Base-by-base conservation (phyloP, 2,797 vertebrate genomes). In the Gymnoscopelus microlampas region DNA sequence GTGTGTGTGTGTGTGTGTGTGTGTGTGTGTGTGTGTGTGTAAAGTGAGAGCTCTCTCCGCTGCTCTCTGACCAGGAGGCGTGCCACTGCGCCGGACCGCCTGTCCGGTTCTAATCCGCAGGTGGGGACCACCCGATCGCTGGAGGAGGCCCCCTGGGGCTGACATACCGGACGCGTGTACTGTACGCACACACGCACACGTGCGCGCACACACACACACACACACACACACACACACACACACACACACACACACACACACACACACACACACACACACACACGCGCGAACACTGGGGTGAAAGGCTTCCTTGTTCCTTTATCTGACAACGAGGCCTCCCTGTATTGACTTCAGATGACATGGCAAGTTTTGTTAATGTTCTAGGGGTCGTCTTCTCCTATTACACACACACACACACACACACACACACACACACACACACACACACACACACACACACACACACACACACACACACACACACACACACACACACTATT, bases 41-140 rank as follows among this genome's bases (percentile, higher is more conserved):
- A 29, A 29, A 29, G 39, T 44, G 39, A 7, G 39, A 35, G 32
- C 32, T 35, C 32, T 35, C 4, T 35, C 4, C 6, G 35, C 6
- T 35, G 29, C 29, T 29, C 29, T 35, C 32, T 44, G 39, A 44
- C 39, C 39, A 9, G 39, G 2, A 44, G 39, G 39, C 39, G 7
- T 49, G 58, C 63, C 56, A 70, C 62, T 68, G 29, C 69, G 79
- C 58, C 63, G 53, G 23, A 76, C 74, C 39, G 35, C 69, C 60
- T 9, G 51, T 73, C 32, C 44, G 58, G 53, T 57, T 44, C 47
- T 77, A 71, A 80, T 82, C 73, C 71, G 60, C 79, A 87, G 77
- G 80, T 84, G 81, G 75, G 72, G 90, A 89, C 85, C 89, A 90
- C 86, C 88, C 79, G 7, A 44, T 83, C 55, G 59, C n/a, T 73